A percentile compares a stretch with the other conserved stretches of the same genome.
These are phyloP conservation scores for Cantharis rufa DNA, from an alignment of 2,888 invertebrate species.

Conservation along the genomic window DNA sequence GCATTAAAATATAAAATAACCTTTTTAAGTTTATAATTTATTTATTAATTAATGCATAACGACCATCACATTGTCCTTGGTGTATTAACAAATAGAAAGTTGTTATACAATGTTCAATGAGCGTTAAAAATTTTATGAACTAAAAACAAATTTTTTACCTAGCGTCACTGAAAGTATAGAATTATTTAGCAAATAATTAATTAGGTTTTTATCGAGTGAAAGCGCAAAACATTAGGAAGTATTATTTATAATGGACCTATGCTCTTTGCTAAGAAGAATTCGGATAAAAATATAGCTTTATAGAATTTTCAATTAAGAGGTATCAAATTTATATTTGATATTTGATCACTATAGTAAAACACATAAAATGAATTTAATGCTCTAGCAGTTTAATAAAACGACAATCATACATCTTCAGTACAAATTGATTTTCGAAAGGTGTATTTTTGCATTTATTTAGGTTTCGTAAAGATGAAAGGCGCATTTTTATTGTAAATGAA, in stretches of 20 bases:
- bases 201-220: neutral
- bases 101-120: neutral
- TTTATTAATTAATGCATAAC: neutral
- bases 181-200: neutral
- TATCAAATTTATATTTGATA: neutral
- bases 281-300: neutral
- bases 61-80: neutral
- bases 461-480: neutral
- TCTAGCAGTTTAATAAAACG: neutral
- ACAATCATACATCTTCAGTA: neutral
- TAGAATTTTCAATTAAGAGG: neutral
- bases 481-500: neutral
- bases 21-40: neutral
- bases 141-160: neutral
- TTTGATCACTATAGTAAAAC: neutral
- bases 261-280: neutral
- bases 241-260: neutral
- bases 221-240: neutral
- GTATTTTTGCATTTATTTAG: neutral
- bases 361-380: neutral
- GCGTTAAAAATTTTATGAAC: neutral
- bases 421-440: neutral
- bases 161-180: neutral
- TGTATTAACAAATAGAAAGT: neutral
- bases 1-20: neutral